Evolutionary conservation across 2,797 vertebrate genomes (phyloP), one percentile per base, ranked within the genome.

Genomic region (Leuciscus waleckii): DNA sequence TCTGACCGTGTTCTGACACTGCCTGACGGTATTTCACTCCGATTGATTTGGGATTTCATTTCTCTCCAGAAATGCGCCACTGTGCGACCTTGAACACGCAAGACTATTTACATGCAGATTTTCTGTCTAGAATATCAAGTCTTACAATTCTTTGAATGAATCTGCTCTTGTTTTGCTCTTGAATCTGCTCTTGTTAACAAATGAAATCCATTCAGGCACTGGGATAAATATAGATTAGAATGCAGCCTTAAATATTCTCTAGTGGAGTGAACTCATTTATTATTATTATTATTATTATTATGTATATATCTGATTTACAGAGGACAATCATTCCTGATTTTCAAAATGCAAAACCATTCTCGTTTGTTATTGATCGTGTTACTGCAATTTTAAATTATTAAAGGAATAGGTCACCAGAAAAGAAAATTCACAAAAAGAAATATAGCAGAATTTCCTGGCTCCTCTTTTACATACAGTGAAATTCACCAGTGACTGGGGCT

Each of bases 31-130:
- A 63, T 79, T 39, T 69, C 80, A 69, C 81, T 75, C 65, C 91
- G 84, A 94, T 94, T 94, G 93, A 94, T 94, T 95, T 90, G 90
- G 92, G 92, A 92, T 94, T 94, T 93, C 91, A 93, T 95, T 93
- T 93, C 93, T 91, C 91, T 85, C 83, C 51, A 71, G 83, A 79
- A 35, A 37, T n/a, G 71, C 82, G 32, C 73, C 91, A 89, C 82
- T 23, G 88, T 58, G 91, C 84, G 90, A 90, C 88, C 89, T 87
- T 91, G 93, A 92, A 87, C 87, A 32, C 11, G 39, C 67, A 11
- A 46, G 35, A 77, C 16, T 16, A 87, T 85, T 61, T 58, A 49
- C 83, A 61, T 46, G 76, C 49, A 4, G 35, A 46, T 69, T 58
- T 70, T 11, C 39, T 78, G 29, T 71, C 49, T 71, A n/a, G 2